phyloP scores from a whole-genome alignment of 1,140 invertebrate species.

The Glossosoma conforme region DNA sequence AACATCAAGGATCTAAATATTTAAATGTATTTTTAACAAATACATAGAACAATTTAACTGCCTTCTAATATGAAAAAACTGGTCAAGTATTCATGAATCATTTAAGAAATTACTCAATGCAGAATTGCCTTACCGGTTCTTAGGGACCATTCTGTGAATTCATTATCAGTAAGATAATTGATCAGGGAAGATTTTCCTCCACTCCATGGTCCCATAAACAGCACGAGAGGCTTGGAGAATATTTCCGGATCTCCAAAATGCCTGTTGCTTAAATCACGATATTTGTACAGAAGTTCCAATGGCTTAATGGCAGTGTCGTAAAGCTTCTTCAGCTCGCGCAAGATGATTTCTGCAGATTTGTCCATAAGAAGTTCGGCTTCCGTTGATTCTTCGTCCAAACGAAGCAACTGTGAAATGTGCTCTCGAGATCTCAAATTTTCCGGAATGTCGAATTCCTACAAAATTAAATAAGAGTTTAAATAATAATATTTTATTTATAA shows the following conservation, averaged over 20 bases:
- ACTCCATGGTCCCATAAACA: constrained; percentile 95
- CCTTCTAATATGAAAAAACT: too few species aligned
- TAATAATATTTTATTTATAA: too few species aligned
- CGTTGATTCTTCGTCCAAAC: constrained; percentile 70
- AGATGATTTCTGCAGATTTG: constrained; percentile 68
- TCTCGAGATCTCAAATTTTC: constrained; percentile 70
- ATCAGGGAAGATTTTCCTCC: constrained; percentile 92
- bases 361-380: constrained; percentile 66
- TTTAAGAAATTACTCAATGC: too few species aligned
- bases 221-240: constrained; percentile 86
- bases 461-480: too few species aligned
- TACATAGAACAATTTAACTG: too few species aligned
- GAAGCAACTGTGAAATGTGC: constrained; percentile 75
- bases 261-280: constrained; percentile 85
- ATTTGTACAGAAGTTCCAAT: constrained; percentile 85
- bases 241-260: constrained; percentile 93
- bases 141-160: constrained; percentile 75
- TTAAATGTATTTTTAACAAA: background rate
- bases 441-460: constrained; percentile 67
- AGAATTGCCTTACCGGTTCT: constrained; percentile 66
- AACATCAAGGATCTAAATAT: background rate
- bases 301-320: constrained; percentile 88
- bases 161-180: constrained; percentile 86
- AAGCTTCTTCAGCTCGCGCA: constrained; percentile 80
- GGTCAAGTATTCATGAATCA: too few species aligned